Base-by-base conservation (phyloP, 2,888 invertebrate species). In the Azorinus chamasolen region DNA sequence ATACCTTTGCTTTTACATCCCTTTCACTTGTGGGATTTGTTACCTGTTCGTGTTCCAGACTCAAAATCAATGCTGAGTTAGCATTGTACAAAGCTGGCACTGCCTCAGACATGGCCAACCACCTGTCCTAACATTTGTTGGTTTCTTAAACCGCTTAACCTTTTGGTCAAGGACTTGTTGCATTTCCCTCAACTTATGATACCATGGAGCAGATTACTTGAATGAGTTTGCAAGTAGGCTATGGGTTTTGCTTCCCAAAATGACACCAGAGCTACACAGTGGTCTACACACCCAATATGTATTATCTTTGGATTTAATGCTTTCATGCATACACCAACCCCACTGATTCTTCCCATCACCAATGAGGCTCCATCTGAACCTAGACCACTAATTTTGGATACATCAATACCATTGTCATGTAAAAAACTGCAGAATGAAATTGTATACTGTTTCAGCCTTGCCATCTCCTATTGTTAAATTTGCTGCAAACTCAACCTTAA, bases 201-300 rank as follows among this genome's bases (percentile, higher is more conserved):
- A 75, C 16, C 69, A 37, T 12, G 69, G 58, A 12, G 69, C 75
- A 20, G 69, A 75, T 50, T 41, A 75, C 55, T 75, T 64, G 64
- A 55, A 75, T 48, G 59, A 75, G 14, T 46, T 53, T 58, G 51
- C 20, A 72, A 37, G 32, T 54, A 72, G 6, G 58, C 64, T 14
- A 72, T 37, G 32, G 22, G 37, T 37, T 71, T 63, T n/a, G 63
- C 63, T n/a, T 57, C 63, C 71, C 71, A 57, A 37, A 27, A 58
- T 22, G 46, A 54, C 6, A 64, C 63, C 6, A 71, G 51, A n/a
- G 58, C 63, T 10, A 63, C 32, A 41, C 58, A 39, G 18, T 71
- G 63, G 12, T 51, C 71, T 39, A 59, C 51, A 58, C 71, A 71
- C 71, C 71, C 63, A 8, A 74, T 58, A 32, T 68, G 74, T 27